A percentile compares a stretch with the other conserved stretches of the same genome.
Evolutionary conservation across 2,113 vertebrate species (phyloP).

Genomic region (Corydoras maculifer): DNA sequence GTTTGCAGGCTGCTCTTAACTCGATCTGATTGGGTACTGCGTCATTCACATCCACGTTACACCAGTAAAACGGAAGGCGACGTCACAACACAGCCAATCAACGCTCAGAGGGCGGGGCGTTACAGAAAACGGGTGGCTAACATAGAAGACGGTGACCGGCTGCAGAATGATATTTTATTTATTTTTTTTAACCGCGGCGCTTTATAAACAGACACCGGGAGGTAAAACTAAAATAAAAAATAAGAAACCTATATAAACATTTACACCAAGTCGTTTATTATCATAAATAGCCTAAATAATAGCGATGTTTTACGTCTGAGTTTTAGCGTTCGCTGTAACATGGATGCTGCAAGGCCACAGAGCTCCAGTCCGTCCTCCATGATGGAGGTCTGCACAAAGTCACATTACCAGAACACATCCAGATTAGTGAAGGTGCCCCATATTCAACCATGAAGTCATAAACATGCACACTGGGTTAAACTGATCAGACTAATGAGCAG

Average conservation of each 20-base stretch:
- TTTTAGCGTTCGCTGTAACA: background rate
- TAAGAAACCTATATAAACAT: too few relatives aligned
- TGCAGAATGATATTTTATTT: conserved; percentile 14
- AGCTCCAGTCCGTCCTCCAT: background rate
- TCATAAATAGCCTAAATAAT: too few relatives aligned
- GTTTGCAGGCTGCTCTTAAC: too few relatives aligned
- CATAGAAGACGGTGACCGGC: background rate
- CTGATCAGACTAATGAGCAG: too few relatives aligned
- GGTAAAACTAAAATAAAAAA: too few relatives aligned
- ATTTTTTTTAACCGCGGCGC: conserved; percentile 24
- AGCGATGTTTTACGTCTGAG: too few relatives aligned
- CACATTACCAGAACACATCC: background rate
- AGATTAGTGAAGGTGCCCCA: background rate
- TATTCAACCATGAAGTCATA: too few relatives aligned
- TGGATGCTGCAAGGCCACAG: background rate
- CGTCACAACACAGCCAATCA: background rate
- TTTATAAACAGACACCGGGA: conserved; percentile 1
- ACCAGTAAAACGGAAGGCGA: background rate
- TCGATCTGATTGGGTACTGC: background rate
- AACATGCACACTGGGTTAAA: too few relatives aligned
- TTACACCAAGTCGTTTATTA: too few relatives aligned
- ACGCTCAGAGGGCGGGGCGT: conserved; percentile 1
- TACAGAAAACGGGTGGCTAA: background rate
- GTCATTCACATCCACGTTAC: background rate
- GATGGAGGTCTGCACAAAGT: background rate